Base-by-base conservation (phyloP, 2,113 vertebrate genomes). In the Ellobius talpinus region DNA sequence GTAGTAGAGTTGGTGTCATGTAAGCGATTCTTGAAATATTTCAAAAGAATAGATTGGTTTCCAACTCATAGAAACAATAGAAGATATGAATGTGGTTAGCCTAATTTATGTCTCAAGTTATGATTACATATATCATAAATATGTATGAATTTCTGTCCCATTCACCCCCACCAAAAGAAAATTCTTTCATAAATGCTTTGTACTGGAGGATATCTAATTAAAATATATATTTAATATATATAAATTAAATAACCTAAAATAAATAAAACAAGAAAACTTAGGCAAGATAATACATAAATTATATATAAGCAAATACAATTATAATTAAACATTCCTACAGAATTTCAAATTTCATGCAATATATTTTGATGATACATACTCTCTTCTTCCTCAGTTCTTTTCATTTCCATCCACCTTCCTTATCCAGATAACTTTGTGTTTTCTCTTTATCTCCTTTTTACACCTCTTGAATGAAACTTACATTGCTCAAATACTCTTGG, bases 201-300 rank as follows among this genome's bases (percentile, higher is more conserved):
- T 76, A 70, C 33, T 81, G 31, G 9, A 76, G 39, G 84, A 74
- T 12, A 76, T 74, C 29, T 58, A 91, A 87, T 55, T 87, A 91
- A 90, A 2, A 65, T 17, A 58, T 21, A 58, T 58, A 58, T 58
- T 21, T 58, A 58, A 58, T 58, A 58, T 1, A 58, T 58, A 58
- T 58, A 58, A 58, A 58, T 58, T 58, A 58, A 58, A 58, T 58
- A 58, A 58, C 19, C 0, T 90, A 68, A 94, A 66, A 17, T 86
- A 96, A 94, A 92, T 87, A 58, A 89, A 93, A 45, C 11, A 81
- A 89, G n/a, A 88, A 10, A 23, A 31, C 5, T 24, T 52, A 88
- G 23, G 65, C 2, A 87, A 66, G 31, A 58, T n/a, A 5, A 63
- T 66, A 81, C 33, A 81, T 12, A 58, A 58, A 23, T 55, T 36